Evolutionary conservation across 2,797 vertebrate species (phyloP).

Genomic region (Lophotriccus pileatus): DNA sequence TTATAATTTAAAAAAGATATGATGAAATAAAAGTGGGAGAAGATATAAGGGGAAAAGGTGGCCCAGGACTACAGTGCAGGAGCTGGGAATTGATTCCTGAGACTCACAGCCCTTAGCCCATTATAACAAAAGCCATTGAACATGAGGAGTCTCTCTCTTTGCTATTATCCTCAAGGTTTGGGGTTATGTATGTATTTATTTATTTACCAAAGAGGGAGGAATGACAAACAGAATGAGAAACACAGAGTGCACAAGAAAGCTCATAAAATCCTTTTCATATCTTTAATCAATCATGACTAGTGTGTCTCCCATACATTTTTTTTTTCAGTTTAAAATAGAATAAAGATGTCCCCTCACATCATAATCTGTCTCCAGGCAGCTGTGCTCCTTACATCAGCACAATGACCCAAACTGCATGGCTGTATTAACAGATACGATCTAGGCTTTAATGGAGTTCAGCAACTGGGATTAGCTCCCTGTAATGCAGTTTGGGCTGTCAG

Average conservation of each 20-base stretch:
- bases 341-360: constrained; percentile 67
- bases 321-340: constrained; percentile 68
- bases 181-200: constrained; percentile 26
- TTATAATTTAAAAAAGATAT: not conserved
- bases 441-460: constrained; percentile 78
- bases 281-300: constrained; percentile 74
- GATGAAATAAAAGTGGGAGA: not conserved
- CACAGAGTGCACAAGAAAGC: not conserved
- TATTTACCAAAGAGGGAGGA: constrained; percentile 18
- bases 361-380: constrained; percentile 75
- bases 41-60: not conserved
- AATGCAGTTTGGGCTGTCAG: constrained; percentile 77
- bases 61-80: not conserved
- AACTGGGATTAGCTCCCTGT: constrained; percentile 75
- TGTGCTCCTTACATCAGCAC: constrained; percentile 70
- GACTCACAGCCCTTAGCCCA: not conserved
- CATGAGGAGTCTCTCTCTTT: not conserved
- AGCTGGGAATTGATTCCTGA: not conserved
- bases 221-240: constrained; percentile 30
- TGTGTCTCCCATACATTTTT: constrained; percentile 58
- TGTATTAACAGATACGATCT: constrained; percentile 79
- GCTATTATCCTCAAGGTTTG: constrained; percentile 9
- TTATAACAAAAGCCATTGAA: not conserved
- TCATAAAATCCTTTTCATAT: constrained; percentile 66
- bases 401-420: constrained; percentile 73